Evolutionary conservation across 2,797 vertebrate species (phyloP).

Genomic region (Gambusia yucatana): DNA sequence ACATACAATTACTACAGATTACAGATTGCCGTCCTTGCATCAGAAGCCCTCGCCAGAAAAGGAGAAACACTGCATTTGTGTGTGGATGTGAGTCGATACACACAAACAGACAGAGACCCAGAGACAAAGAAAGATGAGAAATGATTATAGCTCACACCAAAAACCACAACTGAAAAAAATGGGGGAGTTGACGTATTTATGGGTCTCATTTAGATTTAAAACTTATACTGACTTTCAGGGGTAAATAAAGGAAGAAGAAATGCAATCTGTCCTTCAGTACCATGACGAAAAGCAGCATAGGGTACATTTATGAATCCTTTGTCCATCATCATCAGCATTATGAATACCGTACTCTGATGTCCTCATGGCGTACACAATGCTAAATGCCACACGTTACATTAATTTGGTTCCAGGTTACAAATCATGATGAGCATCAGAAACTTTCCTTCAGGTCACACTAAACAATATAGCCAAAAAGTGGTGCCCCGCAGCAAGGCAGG

Average conservation of each 20-base stretch:
- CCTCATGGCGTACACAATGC: constrained; percentile 29
- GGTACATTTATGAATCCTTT: constrained; percentile 44
- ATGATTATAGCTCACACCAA: constrained; percentile 80
- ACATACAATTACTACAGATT: constrained; percentile 88
- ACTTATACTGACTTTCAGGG: constrained; percentile 67
- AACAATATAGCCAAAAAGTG: constrained; percentile 72
- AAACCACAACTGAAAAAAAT: constrained; percentile 76
- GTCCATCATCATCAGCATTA: constrained; percentile 62
- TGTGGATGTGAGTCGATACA: constrained; percentile 62
- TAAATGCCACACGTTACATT: constrained; percentile 37
- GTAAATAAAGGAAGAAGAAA: constrained; percentile 72
- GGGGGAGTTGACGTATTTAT: constrained; percentile 77
- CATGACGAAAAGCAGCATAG: constrained; percentile 41
- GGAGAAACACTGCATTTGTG: constrained; percentile 72
- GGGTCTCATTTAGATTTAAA: constrained; percentile 77
- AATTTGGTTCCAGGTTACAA: constrained; percentile 59
- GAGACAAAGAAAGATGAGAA: constrained; percentile 82
- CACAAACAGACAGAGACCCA: constrained; percentile 73
- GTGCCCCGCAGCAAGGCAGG: constrained; percentile 70
- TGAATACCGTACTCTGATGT: constrained; percentile 42
- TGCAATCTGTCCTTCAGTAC: constrained; percentile 51
- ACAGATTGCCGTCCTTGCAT: constrained; percentile 85
- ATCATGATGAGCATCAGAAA: constrained; percentile 67
- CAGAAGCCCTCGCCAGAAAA: constrained; percentile 78
- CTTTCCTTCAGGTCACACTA: constrained; percentile 65